Base-by-base conservation (phyloP, 2,888 invertebrate genomes). In the Eristalis pertinax region DNA sequence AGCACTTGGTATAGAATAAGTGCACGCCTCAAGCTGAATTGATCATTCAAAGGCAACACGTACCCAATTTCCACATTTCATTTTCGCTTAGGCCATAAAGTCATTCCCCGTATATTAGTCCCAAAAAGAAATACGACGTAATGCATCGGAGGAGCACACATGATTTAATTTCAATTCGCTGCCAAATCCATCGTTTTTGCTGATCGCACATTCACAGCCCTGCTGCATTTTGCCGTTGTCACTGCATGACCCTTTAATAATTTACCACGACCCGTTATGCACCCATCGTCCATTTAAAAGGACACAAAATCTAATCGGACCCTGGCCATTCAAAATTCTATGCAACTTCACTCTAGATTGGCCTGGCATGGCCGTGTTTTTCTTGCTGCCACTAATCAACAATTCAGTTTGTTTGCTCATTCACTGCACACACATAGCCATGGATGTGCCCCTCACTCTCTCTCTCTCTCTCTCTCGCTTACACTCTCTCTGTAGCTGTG, bases 391-490 rank as follows among this genome's bases (percentile, higher is more conserved):
- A 85, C 80, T 73, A 68, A 85, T 85, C 81, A 85, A 77, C 81
- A 81, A 85, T 85, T 86, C 82, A 82, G 82, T 74, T 82, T 73
- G 80, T 70, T 32, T 75, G 76, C 76, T 75, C 81, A 75, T 81
- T 70, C 64, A 15, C 63, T 62, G n/a, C 38, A 26, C 26, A n/a
- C 4, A 4, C 26, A 26, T 26, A 2, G 26, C 26, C 26, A 38
- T 58, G 38, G 19, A 4, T 19, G 10, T 22, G 62, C 35, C n/a
- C 29, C 24, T 67, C 32, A 1, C 29, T 29, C 29, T 35, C 19
- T 35, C 63, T 24, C 29, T 63, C 50, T 50, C 50, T 50, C 19
- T 19, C 7, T 15, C 19, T 50, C 50, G n/a, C 50, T 50, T 1
- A 10, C 8, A 1, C 50, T 56, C 0, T 19, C 8, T 19, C 8